A percentile compares a stretch with the other conserved stretches of the same genome.
Evolutionary conservation across 2,113 vertebrate genomes (phyloP).

Genomic region (Varanus komodoensis): DNA sequence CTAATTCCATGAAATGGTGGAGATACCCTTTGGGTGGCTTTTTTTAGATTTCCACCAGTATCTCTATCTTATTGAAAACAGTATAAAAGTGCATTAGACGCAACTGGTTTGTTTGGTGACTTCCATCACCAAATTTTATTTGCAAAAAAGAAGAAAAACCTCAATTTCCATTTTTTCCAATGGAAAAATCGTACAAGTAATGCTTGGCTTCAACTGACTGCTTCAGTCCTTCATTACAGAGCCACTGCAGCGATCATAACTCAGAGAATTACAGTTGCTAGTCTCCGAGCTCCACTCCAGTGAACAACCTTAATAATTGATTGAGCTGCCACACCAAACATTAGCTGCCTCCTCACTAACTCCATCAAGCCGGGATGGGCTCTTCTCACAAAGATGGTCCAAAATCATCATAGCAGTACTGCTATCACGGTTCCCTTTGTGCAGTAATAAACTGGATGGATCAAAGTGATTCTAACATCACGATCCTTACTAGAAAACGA

Average conservation of each 20-base stretch:
- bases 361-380: neutral
- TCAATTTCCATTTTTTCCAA: neutral
- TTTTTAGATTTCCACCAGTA: neutral
- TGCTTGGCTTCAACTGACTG: neutral
- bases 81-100: neutral
- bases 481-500: neutral
- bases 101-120: neutral
- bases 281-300: neutral
- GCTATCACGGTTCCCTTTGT: neutral
- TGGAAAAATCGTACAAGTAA: too few species aligned
- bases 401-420: neutral
- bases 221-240: constrained; percentile 17
- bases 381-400: neutral
- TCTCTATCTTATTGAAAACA: neutral
- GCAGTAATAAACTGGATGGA: neutral
- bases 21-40: neutral
- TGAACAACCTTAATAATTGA: neutral
- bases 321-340: neutral
- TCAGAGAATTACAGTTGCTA: neutral
- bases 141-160: neutral
- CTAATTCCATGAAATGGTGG: neutral
- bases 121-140: neutral
- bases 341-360: neutral
- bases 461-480: neutral
- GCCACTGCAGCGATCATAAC: neutral